Conservation (phyloP, 1,140 invertebrate species). For the Euura lappo region DNA sequence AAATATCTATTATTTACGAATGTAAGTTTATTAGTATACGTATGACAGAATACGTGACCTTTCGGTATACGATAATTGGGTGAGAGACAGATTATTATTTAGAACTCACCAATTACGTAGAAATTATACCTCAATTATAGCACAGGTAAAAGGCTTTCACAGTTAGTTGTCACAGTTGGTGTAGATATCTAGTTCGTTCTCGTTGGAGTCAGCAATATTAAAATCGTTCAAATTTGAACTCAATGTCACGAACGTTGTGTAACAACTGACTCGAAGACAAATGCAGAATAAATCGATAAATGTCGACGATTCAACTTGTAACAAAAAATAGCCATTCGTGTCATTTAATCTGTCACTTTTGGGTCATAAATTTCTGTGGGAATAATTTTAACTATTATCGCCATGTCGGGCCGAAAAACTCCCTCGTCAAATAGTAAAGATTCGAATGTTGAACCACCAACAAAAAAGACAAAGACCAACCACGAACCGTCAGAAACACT, state of each 20-base stretch:
- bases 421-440: background rate
- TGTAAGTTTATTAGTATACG: background rate
- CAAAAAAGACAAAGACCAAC: background rate
- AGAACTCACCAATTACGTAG: background rate
- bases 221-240: background rate
- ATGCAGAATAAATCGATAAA: too few species aligned
- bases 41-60: too few species aligned
- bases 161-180: conserved; percentile 3
- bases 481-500: background rate
- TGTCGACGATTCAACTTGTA: too few species aligned
- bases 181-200: background rate
- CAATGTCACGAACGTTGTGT: too few species aligned
- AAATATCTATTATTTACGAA: background rate
- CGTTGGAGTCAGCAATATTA: background rate
- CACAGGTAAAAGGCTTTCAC: background rate
- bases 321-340: background rate
- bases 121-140: background rate
- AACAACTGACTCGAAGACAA: too few species aligned
- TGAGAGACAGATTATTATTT: background rate
- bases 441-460: background rate
- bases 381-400: background rate
- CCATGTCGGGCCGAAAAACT: background rate
- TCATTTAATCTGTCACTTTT: background rate
- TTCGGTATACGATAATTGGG: too few species aligned
- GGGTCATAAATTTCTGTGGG: background rate